Percentiles rank a stretch among this genome's conserved stretches.
phyloP scores from a whole-genome alignment of 2,888 invertebrate genomes.

The Apamea crenata region DNA sequence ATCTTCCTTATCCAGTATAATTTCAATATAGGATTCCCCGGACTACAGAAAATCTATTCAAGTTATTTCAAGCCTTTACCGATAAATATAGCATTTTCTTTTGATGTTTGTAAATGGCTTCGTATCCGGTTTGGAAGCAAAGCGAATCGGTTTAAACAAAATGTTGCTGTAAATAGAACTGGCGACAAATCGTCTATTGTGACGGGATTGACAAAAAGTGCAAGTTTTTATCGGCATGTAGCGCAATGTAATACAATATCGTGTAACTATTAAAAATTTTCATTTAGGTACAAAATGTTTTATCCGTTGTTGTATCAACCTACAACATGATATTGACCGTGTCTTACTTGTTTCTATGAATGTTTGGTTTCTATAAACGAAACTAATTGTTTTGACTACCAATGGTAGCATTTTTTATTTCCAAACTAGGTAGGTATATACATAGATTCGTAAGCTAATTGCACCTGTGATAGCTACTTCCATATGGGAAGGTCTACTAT shows the following conservation, averaged over 20 bases:
- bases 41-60: slow-evolving; percentile 29
- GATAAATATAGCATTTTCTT: slow-evolving; percentile 56
- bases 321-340: not conserved
- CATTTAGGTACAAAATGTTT: slow-evolving; percentile 1
- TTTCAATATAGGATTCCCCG: slow-evolving; percentile 4
- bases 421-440: too few relatives aligned
- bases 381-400: not conserved
- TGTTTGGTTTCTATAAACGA: not conserved
- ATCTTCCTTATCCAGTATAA: not conserved
- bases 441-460: not conserved
- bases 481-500: not conserved
- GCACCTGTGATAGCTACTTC: not conserved
- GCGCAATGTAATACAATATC: slow-evolving; percentile 9
- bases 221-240: slow-evolving; percentile 44
- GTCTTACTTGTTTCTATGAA: not conserved
- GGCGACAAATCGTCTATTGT: slow-evolving; percentile 52
- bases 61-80: slow-evolving; percentile 31
- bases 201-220: slow-evolving; percentile 37
- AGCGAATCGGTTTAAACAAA: slow-evolving; percentile 52
- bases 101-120: slow-evolving; percentile 57
- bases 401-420: too few relatives aligned
- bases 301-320: not conserved
- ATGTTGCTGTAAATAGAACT: slow-evolving; percentile 53
- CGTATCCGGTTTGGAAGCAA: slow-evolving; percentile 57
- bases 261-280: slow-evolving; percentile 26